Base-by-base conservation (phyloP, 2,113 vertebrate genomes). In the Cephalopholis sonnerati region DNA sequence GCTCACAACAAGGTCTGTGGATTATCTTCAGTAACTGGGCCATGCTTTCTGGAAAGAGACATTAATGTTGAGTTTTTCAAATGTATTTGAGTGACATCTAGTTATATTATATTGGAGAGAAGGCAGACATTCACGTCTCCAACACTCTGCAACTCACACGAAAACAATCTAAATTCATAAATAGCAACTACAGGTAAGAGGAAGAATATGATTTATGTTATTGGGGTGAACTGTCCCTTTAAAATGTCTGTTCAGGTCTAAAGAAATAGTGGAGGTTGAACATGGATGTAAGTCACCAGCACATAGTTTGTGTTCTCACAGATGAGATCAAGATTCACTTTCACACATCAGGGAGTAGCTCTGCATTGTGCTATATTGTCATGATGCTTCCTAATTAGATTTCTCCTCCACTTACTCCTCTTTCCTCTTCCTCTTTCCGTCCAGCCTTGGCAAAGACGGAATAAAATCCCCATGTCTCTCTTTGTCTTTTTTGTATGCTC, bases 251-350 rank as follows among this genome's bases (percentile, higher is more conserved):
- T 24, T 48, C 39, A 50, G 25, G 53, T 6, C 11, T 12, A 55
- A 18, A 51, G 7, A 2, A 50, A 12, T 2, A 15, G 12, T 29
- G 46, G 36, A 41, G 36, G 36, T 48, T 61, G 63, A 51, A 46
- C 2, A 15, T 5, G 20, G 32, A 44, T 1, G 2, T 10, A 59
- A 36, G 44, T 63, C 6, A 4, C 22, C 48, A 39, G 32, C 16
- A 50, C 41, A 10, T 22, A 18, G 32, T 64, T 54, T 69, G 48
- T 46, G n/a, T 55, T 65, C 46, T 3, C n/a, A 13, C 22, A 51
- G 63, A 68, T 24, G 18, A 58, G 27, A 54, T 72, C 22, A 36
- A 72, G 73, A 68, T 86, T 73, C 55, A 22, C 41, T 61, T 67
- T 67, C 51, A 29, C 62, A 57, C 72, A 27, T 73, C 68, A 59